phyloP scores from a whole-genome alignment of 2,113 vertebrate species.

The Nicator chloris region DNA sequence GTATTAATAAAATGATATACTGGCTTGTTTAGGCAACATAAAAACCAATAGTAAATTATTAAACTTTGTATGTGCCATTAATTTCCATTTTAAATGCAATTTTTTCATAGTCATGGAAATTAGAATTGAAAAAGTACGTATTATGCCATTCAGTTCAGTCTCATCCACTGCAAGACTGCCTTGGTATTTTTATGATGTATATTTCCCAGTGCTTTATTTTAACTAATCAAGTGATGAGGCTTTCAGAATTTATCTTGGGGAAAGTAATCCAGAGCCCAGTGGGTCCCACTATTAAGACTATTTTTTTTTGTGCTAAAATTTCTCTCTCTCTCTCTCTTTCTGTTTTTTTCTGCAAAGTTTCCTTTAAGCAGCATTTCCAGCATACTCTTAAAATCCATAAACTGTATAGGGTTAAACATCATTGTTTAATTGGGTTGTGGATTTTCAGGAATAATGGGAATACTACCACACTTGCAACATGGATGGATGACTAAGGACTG shows the following conservation, averaged over 20 bases:
- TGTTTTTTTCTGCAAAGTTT: neutral
- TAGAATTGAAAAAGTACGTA: neutral
- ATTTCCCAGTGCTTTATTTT: neutral
- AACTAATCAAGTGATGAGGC: neutral
- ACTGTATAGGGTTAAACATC: neutral
- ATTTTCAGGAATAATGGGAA: neutral
- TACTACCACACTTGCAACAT: neutral
- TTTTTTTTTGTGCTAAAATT: neutral
- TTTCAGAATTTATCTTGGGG: neutral
- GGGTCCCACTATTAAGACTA: neutral
- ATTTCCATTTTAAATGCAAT: constrained; percentile 6
- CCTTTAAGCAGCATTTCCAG: neutral
- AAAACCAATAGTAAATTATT: neutral
- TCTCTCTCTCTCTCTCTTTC: neutral
- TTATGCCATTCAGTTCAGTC: neutral
- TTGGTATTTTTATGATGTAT: neutral
- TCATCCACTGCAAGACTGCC: neutral
- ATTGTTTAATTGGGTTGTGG: neutral
- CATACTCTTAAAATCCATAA: neutral
- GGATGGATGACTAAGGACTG: neutral
- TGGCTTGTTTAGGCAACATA: neutral
- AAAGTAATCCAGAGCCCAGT: neutral
- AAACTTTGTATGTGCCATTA: neutral
- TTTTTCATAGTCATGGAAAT: neutral
- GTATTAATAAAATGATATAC: neutral